Base-by-base conservation (phyloP, 2,797 vertebrate species). In the Bovichtus variegatus region DNA sequence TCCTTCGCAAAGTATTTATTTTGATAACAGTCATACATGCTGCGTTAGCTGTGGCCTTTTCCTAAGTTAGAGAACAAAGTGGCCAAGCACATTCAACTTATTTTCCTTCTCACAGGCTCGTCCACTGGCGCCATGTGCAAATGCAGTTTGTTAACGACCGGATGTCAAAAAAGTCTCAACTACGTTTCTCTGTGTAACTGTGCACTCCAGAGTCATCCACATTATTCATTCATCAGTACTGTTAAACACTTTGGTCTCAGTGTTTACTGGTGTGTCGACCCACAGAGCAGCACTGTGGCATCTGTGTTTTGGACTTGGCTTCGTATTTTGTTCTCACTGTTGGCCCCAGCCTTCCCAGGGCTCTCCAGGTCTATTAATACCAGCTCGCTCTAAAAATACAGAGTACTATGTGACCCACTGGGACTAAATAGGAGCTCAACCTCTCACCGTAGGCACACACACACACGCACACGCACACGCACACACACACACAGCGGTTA, bases 301-400 rank as follows among this genome's bases (percentile, higher is more conserved):
- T 85, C 81, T 82, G 81, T 82, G 78, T 87, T 77, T 76, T 84
- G 76, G 79, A 86, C 78, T 81, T 75, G 82, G 78, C 74, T 76
- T 74, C 12, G 34, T 84, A 79, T 87, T 90, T 79, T 84, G 84
- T 89, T 90, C 86, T 90, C 82, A 79, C 86, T 80, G 81, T 47
- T 66, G 78, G 86, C 80, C 81, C 81, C 46, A 69, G 80, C 85
- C 82, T 90, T 91, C 90, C 81, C 90, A 79, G 84, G 84, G 83
- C 84, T 90, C 85, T 82, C 71, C 71, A 76, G 50, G 25, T 86
- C 91, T 94, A 93, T 93, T 92, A 91, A 94, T 94, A 94, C 74
- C 71, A 43, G 73, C 83, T 65, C 44, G 18, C 66, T 83, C 90
- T 92, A 93, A 92, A 93, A 93, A 92, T 93, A 92, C 85, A 86